Evolutionary conservation across 2,888 invertebrate species (phyloP).

Genomic region (Omphaloscelis lunosa): DNA sequence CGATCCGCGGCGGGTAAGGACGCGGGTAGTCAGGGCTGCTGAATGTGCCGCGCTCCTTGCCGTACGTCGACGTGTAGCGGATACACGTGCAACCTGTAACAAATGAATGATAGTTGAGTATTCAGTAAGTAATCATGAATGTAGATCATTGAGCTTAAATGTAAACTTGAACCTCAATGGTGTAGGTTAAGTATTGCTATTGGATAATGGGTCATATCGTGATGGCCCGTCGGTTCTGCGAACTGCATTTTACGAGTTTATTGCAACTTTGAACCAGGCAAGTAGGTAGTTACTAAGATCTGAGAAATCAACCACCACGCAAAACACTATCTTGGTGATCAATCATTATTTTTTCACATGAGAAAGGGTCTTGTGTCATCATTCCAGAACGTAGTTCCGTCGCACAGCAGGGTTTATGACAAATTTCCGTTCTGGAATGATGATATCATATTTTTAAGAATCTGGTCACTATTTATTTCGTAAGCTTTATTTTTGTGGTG

Average conservation of each 20-base stretch:
- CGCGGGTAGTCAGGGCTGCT: conserved; percentile 96
- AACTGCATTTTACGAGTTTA: neutral
- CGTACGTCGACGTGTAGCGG: conserved; percentile 95
- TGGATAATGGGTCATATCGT: neutral
- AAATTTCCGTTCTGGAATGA: neutral
- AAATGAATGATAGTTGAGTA: conserved; percentile 15
- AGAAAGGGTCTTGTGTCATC: neutral
- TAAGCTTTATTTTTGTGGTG: neutral
- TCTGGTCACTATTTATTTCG: neutral
- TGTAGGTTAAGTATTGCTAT: neutral
- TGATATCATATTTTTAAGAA: neutral
- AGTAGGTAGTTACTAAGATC: neutral
- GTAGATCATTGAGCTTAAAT: neutral
- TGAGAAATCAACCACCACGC: neutral
- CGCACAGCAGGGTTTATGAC: neutral
- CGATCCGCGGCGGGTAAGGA: conserved; percentile 93
- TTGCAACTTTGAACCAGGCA: neutral
- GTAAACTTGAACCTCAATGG: neutral
- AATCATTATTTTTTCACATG: neutral
- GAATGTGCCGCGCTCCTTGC: conserved; percentile 95
- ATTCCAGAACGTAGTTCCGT: too few relatives aligned
- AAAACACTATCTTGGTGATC: neutral
- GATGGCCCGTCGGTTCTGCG: too few relatives aligned
- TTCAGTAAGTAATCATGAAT: neutral
- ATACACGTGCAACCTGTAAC: conserved; percentile 95